These are phyloP conservation scores for Venturia canescens DNA, from an alignment of 1,140 invertebrate species.

Conservation along the genomic window DNA sequence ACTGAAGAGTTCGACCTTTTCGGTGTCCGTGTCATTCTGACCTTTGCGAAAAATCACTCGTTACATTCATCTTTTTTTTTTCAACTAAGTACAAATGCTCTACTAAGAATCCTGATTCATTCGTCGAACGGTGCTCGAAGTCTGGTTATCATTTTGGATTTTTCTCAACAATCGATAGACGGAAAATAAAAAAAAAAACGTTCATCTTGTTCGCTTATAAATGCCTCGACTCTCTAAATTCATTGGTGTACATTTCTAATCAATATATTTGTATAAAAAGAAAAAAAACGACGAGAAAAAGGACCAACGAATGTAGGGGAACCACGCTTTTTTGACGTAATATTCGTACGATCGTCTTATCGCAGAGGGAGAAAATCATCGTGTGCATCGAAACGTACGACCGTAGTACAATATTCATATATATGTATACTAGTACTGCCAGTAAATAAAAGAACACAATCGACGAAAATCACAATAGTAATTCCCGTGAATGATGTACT, in stretches of 20 bases:
- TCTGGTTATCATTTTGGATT: too few relatives aligned
- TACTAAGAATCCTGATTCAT: slow-evolving; percentile 39
- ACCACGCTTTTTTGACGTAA: slow-evolving; percentile 43
- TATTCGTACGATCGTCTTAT: slow-evolving; percentile 47
- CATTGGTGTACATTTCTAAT: slow-evolving; percentile 56
- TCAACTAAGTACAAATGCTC: slow-evolving; percentile 53
- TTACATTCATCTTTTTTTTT: slow-evolving; percentile 43
- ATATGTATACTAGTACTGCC: slow-evolving; percentile 5
- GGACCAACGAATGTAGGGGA: slow-evolving; percentile 46
- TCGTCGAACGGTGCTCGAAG: not conserved
- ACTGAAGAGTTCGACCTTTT: not conserved
- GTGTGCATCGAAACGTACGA: slow-evolving; percentile 60
- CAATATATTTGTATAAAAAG: slow-evolving; percentile 48
- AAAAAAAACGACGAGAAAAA: slow-evolving; percentile 25
- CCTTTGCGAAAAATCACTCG: slow-evolving; percentile 43
- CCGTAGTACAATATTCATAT: not conserved
- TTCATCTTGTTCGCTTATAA: too few relatives aligned
- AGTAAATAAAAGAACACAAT: not conserved
- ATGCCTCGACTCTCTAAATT: not conserved
- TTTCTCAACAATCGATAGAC: not conserved
- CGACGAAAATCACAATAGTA: not conserved
- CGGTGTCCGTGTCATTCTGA: not conserved
- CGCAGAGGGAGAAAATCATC: slow-evolving; percentile 59
- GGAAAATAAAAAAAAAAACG: too few relatives aligned
- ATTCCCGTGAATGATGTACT: too few relatives aligned